Evolutionary conservation across 2,888 invertebrate genomes (phyloP).

Genomic region (Cephus pulcher): DNA sequence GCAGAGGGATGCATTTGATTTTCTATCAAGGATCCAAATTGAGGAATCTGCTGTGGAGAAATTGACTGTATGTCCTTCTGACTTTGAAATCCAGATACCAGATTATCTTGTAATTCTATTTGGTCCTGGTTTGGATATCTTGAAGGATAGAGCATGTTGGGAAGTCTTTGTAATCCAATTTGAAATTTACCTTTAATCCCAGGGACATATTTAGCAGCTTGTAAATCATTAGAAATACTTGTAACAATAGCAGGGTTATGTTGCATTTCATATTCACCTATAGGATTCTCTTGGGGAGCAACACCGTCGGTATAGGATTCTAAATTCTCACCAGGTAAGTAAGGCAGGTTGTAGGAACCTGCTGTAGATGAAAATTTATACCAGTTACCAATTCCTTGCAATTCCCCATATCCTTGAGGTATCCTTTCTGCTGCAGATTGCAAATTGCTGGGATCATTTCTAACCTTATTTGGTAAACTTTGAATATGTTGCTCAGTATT

Average conservation of each 20-base stretch:
- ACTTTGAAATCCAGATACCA: not conserved
- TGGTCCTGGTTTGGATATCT: not conserved
- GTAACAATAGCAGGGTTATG: not conserved
- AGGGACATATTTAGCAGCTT: not conserved
- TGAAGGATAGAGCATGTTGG: not conserved
- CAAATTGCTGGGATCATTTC: not conserved
- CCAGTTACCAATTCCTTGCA: not conserved
- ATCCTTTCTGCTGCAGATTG: not conserved
- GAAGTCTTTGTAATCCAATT: not conserved
- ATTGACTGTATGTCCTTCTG: not conserved
- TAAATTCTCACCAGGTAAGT: conserved; percentile 1
- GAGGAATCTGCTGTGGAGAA: not conserved
- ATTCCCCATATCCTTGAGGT: not conserved
- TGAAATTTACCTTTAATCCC: not conserved
- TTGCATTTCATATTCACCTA: not conserved
- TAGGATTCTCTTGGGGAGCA: not conserved
- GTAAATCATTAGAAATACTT: not conserved
- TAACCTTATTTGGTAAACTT: not conserved
- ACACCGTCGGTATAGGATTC: not conserved
- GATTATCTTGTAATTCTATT: not conserved
- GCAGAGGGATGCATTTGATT: not conserved
- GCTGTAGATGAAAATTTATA: not conserved
- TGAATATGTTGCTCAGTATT: not conserved
- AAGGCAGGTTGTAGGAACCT: not conserved
- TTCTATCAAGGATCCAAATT: not conserved